Conservation (phyloP, 2,113 vertebrate species). For the Ursus arctos region DNA sequence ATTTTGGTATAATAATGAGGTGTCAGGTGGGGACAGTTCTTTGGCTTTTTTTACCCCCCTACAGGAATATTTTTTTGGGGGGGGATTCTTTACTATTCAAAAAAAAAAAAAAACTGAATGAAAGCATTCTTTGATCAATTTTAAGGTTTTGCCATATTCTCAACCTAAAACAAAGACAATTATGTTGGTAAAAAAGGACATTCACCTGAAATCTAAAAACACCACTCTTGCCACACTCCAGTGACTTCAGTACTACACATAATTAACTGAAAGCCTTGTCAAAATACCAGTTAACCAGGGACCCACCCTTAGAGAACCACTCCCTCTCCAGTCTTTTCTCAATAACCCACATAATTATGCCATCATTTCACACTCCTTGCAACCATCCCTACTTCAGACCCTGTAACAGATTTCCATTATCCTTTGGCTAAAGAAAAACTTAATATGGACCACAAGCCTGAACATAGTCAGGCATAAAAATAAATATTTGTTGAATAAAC, state of each 20-base stretch:
- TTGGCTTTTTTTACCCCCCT: not conserved
- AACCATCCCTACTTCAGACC: not conserved
- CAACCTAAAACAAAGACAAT: not conserved
- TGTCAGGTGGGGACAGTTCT: not conserved
- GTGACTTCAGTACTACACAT: not conserved
- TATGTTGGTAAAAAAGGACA: not conserved
- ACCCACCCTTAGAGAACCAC: not conserved
- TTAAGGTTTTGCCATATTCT: not conserved
- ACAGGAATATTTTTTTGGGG: not conserved
- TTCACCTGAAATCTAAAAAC: not conserved
- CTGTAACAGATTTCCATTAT: not conserved
- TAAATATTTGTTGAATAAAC: not conserved
- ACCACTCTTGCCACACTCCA: not conserved
- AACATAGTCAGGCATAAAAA: not conserved
- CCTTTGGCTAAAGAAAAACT: not conserved
- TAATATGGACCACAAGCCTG: not conserved
- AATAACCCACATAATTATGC: not conserved
- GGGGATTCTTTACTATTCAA: not conserved
- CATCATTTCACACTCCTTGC: not conserved
- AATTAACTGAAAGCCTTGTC: not conserved
- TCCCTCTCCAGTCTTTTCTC: not conserved
- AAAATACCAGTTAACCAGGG: not conserved
- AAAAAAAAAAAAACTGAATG: not conserved
- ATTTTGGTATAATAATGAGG: not conserved
- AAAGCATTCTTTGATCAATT: not conserved